Conservation (phyloP, 2,113 vertebrate species). For the Lepisosteus oculatus region DNA sequence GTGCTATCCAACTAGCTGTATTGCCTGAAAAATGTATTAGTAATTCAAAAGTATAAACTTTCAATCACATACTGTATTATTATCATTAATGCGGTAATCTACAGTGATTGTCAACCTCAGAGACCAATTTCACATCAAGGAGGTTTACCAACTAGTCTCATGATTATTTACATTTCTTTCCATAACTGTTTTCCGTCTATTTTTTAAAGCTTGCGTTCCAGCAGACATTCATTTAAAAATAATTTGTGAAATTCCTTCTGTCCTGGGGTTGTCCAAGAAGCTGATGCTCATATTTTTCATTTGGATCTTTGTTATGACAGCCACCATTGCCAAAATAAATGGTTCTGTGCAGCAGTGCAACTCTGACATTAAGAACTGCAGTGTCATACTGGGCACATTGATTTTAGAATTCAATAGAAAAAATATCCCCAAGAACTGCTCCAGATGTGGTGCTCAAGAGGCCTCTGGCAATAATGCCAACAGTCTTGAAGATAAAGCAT, state of each 20-base stretch:
- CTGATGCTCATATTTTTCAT: slow-evolving; percentile 36
- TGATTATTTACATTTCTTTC: no score
- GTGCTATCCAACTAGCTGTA: no score
- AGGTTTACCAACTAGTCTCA: no score
- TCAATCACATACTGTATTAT: no score
- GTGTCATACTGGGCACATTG: slow-evolving; percentile 33
- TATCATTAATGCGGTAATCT: no score
- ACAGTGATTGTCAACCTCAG: no score
- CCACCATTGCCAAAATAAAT: slow-evolving; percentile 50
- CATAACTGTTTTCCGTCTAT: not conserved
- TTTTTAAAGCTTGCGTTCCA: not conserved
- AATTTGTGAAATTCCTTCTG: not conserved
- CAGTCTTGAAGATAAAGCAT: slow-evolving; percentile 47
- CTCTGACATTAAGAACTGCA: slow-evolving; percentile 23
- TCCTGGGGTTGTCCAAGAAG: slow-evolving; percentile 35
- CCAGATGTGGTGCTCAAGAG: slow-evolving; percentile 16
- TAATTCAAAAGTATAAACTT: no score
- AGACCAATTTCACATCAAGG: no score
- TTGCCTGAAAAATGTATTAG: no score
- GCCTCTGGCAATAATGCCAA: slow-evolving; percentile 35
- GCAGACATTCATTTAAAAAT: not conserved
- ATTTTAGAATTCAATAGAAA: slow-evolving; percentile 49
- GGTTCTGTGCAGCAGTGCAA: slow-evolving; percentile 33
- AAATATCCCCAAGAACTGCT: slow-evolving; percentile 30
- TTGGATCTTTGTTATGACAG: slow-evolving; percentile 50